Evolutionary conservation across 2,888 invertebrate species (phyloP), one percentile per base, ranked within the genome.

Genomic region (Diarsia dahlii): DNA sequence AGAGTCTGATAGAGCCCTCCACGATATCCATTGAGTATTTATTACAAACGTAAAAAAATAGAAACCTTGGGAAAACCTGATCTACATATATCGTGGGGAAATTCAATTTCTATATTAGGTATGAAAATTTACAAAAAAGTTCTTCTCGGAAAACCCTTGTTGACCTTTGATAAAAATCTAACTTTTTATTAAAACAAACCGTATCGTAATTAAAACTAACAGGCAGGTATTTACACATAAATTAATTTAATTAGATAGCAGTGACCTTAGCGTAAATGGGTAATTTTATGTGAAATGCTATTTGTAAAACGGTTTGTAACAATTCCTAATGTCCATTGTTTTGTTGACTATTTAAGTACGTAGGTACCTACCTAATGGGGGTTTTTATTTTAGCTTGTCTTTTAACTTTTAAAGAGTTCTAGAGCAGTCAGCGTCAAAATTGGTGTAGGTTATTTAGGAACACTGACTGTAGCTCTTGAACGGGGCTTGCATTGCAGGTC

Each of bases 221-320:
- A 15, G 3, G 1, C n/a, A 3, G 6, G 4, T 45, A 45, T n/a
- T 2, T 62, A 63, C 13, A 45, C 13, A 3, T 56, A 56, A 68
- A 70, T 48, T 45, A 58, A 58, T 50, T 70, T 45, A 45, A 63
- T n/a, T 63, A 63, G 58, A 28, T 18, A 20, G 18, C n/a, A 2
- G 45, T 52, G 58, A 76, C 80, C 58, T 60, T 9, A 50, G 15
- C 48, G 28, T 18, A n/a, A 39, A 75, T 23, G 13, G 20, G 5
- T 54, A 65, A 20, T 54, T 48, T 66, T 68, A 52, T 78, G 54
- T 78, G 23, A 58, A 74, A 50, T 71, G n/a, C 28, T 28, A 65
- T 45, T 77, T 63, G 50, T 62, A n/a, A 76, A 45, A 28, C n/a
- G n/a, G 10, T 28, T 52, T 3, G 10, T 20, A 15, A 28, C 15